These are phyloP conservation scores for Ficedula albicollis DNA, from an alignment of 2,797 vertebrate species.

Conservation along the genomic window DNA sequence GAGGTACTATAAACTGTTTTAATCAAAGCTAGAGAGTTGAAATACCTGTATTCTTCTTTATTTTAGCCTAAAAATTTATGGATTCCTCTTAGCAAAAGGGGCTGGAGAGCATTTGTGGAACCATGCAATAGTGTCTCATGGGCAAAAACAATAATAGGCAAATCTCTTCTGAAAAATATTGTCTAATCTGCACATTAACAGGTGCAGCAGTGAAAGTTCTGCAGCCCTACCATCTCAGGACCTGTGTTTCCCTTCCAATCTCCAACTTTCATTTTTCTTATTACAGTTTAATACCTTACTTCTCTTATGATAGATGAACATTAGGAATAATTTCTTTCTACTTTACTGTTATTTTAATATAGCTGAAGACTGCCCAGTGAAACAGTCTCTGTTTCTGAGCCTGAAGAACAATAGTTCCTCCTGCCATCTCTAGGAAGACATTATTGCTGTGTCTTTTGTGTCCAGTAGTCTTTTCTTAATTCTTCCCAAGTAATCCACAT, in stretches of 20 bases:
- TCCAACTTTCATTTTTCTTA: neutral
- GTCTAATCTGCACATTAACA: neutral
- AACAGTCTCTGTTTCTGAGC: neutral
- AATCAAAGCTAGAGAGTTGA: neutral
- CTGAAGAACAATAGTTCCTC: neutral
- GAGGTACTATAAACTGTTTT: neutral
- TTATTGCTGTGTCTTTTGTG: neutral
- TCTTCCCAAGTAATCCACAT: neutral
- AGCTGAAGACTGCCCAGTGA: neutral
- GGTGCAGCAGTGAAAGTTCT: neutral
- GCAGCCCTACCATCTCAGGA: neutral
- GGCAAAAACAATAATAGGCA: neutral
- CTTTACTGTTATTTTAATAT: neutral
- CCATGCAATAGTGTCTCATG: neutral
- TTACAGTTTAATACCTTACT: neutral
- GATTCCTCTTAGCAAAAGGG: neutral
- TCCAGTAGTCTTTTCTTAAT: neutral
- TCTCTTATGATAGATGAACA: neutral
- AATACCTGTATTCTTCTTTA: neutral
- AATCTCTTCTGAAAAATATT: neutral
- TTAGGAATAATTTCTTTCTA: neutral
- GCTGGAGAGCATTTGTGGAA: neutral
- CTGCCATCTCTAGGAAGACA: neutral
- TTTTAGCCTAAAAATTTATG: neutral
- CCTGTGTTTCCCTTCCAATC: neutral